Percentiles rank a stretch among this genome's conserved stretches.
phyloP scores from a whole-genome alignment of 2,888 invertebrate species.

The Lasius platythorax region DNA sequence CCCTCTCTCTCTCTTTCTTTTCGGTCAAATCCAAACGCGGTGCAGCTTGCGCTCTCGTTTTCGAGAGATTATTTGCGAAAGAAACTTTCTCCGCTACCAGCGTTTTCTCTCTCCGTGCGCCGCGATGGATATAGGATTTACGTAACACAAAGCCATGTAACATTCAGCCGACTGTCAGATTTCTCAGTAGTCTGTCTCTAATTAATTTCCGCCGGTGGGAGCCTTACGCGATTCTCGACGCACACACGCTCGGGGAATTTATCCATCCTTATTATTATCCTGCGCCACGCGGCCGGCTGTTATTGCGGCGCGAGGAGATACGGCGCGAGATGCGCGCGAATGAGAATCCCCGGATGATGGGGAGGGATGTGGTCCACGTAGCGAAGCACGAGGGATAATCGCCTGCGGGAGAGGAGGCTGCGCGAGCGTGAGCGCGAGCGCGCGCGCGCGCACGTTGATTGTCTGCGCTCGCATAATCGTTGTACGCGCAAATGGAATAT shows the following conservation, averaged over 20 bases:
- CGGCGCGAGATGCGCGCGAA: slow-evolving; percentile 17
- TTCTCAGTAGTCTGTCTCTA: slow-evolving; percentile 46
- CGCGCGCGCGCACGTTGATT: slow-evolving; percentile 44
- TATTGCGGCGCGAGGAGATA: slow-evolving; percentile 42
- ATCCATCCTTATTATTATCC: slow-evolving; percentile 51
- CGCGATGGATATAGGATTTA: slow-evolving; percentile 30
- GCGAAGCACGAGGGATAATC: slow-evolving; percentile 37
- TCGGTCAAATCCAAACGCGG: neutral
- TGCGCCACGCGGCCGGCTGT: slow-evolving; percentile 48
- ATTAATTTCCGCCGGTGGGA: slow-evolving; percentile 38
- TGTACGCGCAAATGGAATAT: slow-evolving; percentile 52
- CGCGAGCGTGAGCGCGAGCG: neutral
- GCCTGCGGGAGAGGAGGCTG: slow-evolving; percentile 43
- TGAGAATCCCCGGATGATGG: slow-evolving; percentile 26
- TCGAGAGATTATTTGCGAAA: slow-evolving; percentile 36
- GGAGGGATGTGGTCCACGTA: slow-evolving; percentile 29
- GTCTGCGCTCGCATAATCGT: slow-evolving; percentile 44
- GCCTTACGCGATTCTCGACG: slow-evolving; percentile 12
- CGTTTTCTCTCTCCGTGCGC: neutral
- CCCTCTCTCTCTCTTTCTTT: neutral
- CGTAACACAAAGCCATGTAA: slow-evolving; percentile 42
- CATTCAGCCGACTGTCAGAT: slow-evolving; percentile 35
- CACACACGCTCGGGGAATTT: slow-evolving; percentile 3
- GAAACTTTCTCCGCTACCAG: slow-evolving; percentile 16
- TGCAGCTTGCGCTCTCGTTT: slow-evolving; percentile 16